Conservation (phyloP, 2,113 vertebrate species). For the Xenopus borealis region DNA sequence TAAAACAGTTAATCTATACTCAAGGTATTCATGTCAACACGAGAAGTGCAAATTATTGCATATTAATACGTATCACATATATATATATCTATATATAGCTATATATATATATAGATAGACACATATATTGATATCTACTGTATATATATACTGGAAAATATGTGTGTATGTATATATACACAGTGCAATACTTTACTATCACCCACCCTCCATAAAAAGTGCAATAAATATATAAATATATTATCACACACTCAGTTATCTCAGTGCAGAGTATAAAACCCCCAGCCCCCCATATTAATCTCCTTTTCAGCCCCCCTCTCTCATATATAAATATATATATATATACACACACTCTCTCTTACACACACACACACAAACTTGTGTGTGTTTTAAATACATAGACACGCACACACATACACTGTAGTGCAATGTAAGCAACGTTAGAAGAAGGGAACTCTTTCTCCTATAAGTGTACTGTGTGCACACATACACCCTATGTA, state of each 20-base stretch:
- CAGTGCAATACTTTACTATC: conserved; percentile 16
- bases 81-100: conserved; percentile 8
- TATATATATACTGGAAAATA: conserved; percentile 18
- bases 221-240: conserved; percentile 43
- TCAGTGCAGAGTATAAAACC: conserved; percentile 39
- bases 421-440: conserved; percentile 38
- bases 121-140: conserved; percentile 13
- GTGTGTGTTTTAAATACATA: not conserved
- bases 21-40: not conserved
- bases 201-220: conserved; percentile 22
- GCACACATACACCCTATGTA: not conserved
- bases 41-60: conserved; percentile 36
- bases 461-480: not conserved
- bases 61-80: conserved; percentile 13
- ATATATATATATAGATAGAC: conserved; percentile 15
- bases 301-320: not conserved
- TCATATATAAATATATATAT: conserved; percentile 8
- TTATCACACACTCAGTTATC: conserved; percentile 32
- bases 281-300: conserved; percentile 13
- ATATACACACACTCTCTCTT: conserved; percentile 11
- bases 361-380: conserved; percentile 3
- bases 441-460: conserved; percentile 1
- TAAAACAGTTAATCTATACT: not conserved
- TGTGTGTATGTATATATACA: conserved; percentile 37
- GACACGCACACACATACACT: conserved; percentile 18